Evolutionary conservation across 1,140 invertebrate genomes (phyloP), one percentile per base, ranked within the genome.

Genomic region (Paraescarpia echinospica): DNA sequence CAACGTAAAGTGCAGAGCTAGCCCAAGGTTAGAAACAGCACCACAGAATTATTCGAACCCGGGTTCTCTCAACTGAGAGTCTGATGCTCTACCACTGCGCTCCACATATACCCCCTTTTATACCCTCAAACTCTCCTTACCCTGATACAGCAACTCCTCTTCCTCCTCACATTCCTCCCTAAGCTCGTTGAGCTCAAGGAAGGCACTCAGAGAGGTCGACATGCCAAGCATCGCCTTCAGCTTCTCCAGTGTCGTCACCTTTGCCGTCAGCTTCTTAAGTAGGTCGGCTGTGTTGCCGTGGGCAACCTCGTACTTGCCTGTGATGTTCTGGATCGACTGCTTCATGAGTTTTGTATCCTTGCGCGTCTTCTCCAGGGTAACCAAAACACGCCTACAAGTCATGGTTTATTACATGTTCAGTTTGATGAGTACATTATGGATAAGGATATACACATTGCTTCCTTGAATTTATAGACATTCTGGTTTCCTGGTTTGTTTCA

Each of bases 221-320:
- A 95, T 92, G 0, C 95, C 95, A 31, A 96, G 92, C 92, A 95
- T 95, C 6, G 96, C 95, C 93, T 96, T 96, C 92, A 96, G 93
- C 93, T 96, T 96, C 93, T 96, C 96, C 41, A 96, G 92, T 1
- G 93, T 93, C 14, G 96, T 96, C 22, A 95, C 95, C 93, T 95
- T 95, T 14, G 93, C 48, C 27, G 95, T 96, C n/a, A 96, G 92
- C 92, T 95, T 93, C n/a, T 94, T 89, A 41, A 96, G 91, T 35
- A 96, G 93, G n/a, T 95, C 93, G 33, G 95, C 95, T 33, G 96
- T 95, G 31, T 94, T 94, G 2, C 93, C 94, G 91, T 95, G 94
- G 34, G 95, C 95, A 33, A 95, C 94, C 48, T 96, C 95, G 93
- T 94, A 96, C 92, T 96, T 94, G 14, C 92, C 93, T 51, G 92